These are phyloP conservation scores for Sternarchorhynchus goeldii DNA, from an alignment of 2,797 vertebrate species.

Conservation along the genomic window DNA sequence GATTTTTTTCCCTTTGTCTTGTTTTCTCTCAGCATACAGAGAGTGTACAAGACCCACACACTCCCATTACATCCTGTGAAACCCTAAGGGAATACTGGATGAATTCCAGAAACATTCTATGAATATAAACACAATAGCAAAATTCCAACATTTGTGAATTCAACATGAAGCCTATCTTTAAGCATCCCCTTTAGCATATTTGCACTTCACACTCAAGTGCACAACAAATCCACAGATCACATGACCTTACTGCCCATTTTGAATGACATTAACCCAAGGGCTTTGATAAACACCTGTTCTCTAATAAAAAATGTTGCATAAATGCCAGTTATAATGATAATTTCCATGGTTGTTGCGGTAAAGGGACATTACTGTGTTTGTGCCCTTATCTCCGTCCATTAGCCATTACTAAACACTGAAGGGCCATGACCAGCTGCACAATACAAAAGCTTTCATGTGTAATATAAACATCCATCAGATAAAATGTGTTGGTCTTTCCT, in stretches of 20 bases:
- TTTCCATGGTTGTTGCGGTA: slow-evolving; percentile 8
- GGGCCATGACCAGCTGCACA: not conserved
- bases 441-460: not conserved
- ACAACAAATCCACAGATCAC: slow-evolving; percentile 61
- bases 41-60: not conserved
- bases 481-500: not conserved
- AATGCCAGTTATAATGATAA: slow-evolving; percentile 24
- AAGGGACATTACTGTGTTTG: slow-evolving; percentile 14
- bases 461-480: not conserved
- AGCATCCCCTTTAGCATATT: slow-evolving; percentile 46
- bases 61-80: not conserved
- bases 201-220: slow-evolving; percentile 57
- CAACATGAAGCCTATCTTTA: slow-evolving; percentile 49
- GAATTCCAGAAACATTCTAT: slow-evolving; percentile 26
- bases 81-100: no score
- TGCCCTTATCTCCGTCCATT: slow-evolving; percentile 8
- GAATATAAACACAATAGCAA: slow-evolving; percentile 60
- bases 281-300: slow-evolving; percentile 6
- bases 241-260: slow-evolving; percentile 61
- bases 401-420: slow-evolving; percentile 1
- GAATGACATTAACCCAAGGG: slow-evolving; percentile 48
- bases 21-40: slow-evolving; percentile 16
- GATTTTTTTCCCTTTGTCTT: slow-evolving; percentile 15
- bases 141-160: slow-evolving; percentile 34
- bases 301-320: slow-evolving; percentile 21